Conservation (phyloP, 2,113 vertebrate genomes). For the Epinephelus fuscoguttatus region DNA sequence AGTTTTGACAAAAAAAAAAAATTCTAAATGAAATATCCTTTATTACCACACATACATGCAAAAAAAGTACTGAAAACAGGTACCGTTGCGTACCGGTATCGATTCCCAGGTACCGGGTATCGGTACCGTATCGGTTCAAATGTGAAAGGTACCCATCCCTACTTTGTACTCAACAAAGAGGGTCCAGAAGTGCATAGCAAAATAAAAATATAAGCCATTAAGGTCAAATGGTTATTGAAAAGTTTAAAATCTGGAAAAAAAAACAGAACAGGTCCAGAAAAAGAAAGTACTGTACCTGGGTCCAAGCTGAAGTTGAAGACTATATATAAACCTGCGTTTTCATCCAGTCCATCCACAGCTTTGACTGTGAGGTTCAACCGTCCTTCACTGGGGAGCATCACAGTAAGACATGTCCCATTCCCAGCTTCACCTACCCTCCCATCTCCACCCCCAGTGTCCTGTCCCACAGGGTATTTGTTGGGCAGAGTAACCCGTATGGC, state of each 20-base stretch:
- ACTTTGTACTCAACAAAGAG: background rate
- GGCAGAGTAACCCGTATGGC: constrained; percentile 81
- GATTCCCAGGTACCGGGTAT: too few species aligned
- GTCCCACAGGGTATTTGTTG: constrained; percentile 36
- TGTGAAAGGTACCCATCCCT: too few species aligned
- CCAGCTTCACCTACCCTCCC: background rate
- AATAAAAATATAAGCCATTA: background rate
- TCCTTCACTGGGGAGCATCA: constrained; percentile 61
- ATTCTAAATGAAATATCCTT: too few species aligned
- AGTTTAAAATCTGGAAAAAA: background rate
- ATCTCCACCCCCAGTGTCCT: background rate
- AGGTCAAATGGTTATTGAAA: background rate
- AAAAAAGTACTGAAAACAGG: too few species aligned
- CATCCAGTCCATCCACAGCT: constrained; percentile 58
- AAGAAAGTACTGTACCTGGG: constrained; percentile 70
- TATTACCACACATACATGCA: too few species aligned
- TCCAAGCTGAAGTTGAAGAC: constrained; percentile 78
- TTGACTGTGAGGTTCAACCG: constrained; percentile 79
- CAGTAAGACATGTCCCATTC: constrained; percentile 41
- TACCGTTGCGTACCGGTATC: too few species aligned
- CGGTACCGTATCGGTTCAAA: too few species aligned
- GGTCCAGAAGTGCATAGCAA: background rate
- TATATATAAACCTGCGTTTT: constrained; percentile 82
- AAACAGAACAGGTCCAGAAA: background rate
- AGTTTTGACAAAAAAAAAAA: too few species aligned